phyloP scores from a whole-genome alignment of 2,113 vertebrate genomes.

The Litocranius walleri region DNA sequence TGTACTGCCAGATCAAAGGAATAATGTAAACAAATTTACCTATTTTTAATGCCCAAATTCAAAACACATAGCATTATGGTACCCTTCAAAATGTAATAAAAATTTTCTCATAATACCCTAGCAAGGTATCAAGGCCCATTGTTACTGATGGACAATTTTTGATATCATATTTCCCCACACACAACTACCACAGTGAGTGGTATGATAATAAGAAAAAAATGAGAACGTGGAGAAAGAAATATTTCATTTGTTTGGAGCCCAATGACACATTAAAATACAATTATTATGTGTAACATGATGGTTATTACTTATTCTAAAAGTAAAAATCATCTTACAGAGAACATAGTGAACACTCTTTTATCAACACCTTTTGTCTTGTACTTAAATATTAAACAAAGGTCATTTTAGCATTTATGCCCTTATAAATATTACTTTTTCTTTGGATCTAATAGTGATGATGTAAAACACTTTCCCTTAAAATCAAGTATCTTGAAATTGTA shows the following conservation, averaged over 20 bases:
- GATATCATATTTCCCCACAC: background rate
- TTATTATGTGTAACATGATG: background rate
- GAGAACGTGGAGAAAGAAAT: background rate
- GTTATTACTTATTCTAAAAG: background rate
- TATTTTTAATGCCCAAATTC: slow-evolving; percentile 17
- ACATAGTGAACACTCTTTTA: background rate
- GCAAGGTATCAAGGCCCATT: background rate
- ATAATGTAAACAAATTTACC: background rate
- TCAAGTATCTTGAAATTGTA: slow-evolving; percentile 8
- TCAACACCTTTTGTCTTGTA: background rate
- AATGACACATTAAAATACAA: background rate
- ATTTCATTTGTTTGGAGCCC: background rate
- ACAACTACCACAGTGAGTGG: background rate
- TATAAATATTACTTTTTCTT: slow-evolving; percentile 47
- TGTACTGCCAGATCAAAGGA: slow-evolving; percentile 15
- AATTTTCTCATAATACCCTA: background rate
- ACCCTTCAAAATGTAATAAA: slow-evolving; percentile 42
- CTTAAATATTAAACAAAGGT: background rate
- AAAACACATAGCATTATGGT: background rate
- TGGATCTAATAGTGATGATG: background rate
- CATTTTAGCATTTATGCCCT: slow-evolving; percentile 40
- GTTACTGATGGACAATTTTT: slow-evolving; percentile 41
- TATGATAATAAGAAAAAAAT: background rate
- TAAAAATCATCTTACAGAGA: background rate
- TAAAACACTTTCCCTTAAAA: slow-evolving; percentile 19